Evolutionary conservation across 2,888 invertebrate genomes (phyloP), one percentile per base, ranked within the genome.

Genomic region (Chymomyza procnemis): DNA sequence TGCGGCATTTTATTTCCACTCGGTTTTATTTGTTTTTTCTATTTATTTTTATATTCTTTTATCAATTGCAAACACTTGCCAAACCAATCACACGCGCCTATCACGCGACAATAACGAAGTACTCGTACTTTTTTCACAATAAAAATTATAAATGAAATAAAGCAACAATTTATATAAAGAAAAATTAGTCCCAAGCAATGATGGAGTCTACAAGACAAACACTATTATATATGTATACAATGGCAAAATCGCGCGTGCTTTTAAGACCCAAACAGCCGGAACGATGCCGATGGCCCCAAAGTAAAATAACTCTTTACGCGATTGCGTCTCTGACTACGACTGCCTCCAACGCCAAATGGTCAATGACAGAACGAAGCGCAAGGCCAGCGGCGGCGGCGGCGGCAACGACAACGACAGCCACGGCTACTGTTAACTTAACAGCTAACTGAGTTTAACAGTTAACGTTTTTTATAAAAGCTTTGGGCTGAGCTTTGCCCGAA

Each of bases 31-130:
- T 56, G n/a, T n/a, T n/a, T n/a, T n/a, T n/a, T n/a, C n/a, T 63
- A 34, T 34, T 63, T 64, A 59, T 46, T 59, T 47, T 66, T 57
- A 46, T 61, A 73, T 67, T n/a, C 48, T 64, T 67, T 78, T 79
- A 85, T 77, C 83, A 83, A 77, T 79, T 61, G 80, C 75, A 71
- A 78, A 71, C 81, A 78, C 74, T 79, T 68, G 18, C 26, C 61
- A 67, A 68, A 48, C 50, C 66, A 67, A 16, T 54, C 56, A 56
- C 16, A 50, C 50, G 19, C n/a, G 50, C 18, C 30, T 71, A 78
- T 78, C 80, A 85, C 80, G 86, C 71, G 85, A 68, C 76, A 50
- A 60, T 56, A n/a, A n/a, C n/a, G n/a, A 54, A 54, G 54, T 54
- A 30, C 26, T 30, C n/a, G n/a, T n/a, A 12, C 54, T 54, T 54